Evolutionary conservation across 37 sponge, comb jelly and placozoan genomes (phyloP).

Genomic region (Mnemiopsis leidyi): DNA sequence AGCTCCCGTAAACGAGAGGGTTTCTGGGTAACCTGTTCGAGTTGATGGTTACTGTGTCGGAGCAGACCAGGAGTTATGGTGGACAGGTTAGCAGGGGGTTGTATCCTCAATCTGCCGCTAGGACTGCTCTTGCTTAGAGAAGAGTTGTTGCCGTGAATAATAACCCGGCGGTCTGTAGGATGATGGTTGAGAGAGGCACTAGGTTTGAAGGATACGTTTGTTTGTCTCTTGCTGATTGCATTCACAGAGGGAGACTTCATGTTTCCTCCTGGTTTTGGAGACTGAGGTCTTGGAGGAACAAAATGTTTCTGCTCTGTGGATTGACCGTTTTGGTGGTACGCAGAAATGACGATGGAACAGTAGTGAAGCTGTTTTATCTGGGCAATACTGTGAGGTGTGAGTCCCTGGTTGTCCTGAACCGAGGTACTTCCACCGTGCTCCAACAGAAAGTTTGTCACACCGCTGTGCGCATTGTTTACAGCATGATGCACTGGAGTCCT

Average conservation of each 20-base stretch:
- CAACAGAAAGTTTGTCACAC: conserved; percentile 46
- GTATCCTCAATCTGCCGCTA: neutral
- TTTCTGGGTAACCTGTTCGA: neutral
- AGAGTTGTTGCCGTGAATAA: neutral
- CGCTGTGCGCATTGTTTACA: conserved; percentile 62
- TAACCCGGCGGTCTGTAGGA: neutral
- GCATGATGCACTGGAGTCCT: conserved; percentile 61
- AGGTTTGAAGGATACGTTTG: neutral
- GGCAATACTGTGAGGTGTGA: conserved; percentile 53
- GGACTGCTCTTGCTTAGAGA: conserved; percentile 8
- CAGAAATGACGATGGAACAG: conserved; percentile 52
- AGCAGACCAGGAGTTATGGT: conserved; percentile 55
- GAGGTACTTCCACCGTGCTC: conserved; percentile 32
- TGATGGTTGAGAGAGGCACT: conserved; percentile 14
- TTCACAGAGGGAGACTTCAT: conserved; percentile 1
- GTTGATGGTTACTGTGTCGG: neutral
- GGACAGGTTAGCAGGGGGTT: conserved; percentile 25
- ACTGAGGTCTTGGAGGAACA: neutral
- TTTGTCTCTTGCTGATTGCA: neutral
- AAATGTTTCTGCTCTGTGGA: neutral
- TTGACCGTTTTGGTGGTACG: neutral
- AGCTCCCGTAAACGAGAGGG: neutral
- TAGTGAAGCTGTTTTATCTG: conserved; percentile 61
- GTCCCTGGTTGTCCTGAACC: neutral
- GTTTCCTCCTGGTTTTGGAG: neutral